Conservation (phyloP, 2,113 vertebrate species). For the Casuarius casuarius region DNA sequence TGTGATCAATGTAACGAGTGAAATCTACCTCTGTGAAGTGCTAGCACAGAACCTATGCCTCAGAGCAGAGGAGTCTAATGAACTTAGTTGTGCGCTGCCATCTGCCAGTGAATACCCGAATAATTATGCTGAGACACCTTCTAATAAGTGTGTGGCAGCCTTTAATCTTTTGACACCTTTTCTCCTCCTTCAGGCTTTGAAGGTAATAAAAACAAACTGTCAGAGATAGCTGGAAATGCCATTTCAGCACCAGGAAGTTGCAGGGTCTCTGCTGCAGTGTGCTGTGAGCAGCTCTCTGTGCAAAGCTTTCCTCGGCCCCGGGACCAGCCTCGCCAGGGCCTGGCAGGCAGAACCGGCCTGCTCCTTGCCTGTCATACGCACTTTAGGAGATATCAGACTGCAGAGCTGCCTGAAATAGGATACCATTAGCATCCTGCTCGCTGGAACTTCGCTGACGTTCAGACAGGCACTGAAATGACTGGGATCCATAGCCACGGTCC, state of each 20-base stretch:
- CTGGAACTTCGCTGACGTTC: rapidly evolving
- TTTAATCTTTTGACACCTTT: not conserved
- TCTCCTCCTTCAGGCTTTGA: not conserved
- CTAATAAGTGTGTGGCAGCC: not conserved
- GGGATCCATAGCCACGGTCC: too few relatives aligned
- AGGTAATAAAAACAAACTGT: not conserved
- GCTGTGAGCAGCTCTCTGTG: rapidly evolving
- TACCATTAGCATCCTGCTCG: not conserved
- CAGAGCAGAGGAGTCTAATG: not conserved
- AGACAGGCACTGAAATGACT: rapidly evolving
- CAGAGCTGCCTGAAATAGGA: rapidly evolving
- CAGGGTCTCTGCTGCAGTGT: not conserved
- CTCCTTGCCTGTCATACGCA: rapidly evolving
- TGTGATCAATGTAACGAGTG: not conserved
- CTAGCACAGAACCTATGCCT: not conserved
- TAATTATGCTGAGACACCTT: not conserved
- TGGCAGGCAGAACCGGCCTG: not conserved
- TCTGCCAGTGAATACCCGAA: not conserved
- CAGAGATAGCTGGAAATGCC: not conserved
- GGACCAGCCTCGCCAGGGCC: too few relatives aligned
- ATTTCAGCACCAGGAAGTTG: not conserved
- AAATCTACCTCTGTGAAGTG: too few relatives aligned
- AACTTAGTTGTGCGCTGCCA: not conserved
- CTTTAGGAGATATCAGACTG: rapidly evolving
- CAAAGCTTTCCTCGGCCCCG: not conserved